phyloP scores from a whole-genome alignment of 2,888 invertebrate genomes.

The Himalopsyche kuldschensis region DNA sequence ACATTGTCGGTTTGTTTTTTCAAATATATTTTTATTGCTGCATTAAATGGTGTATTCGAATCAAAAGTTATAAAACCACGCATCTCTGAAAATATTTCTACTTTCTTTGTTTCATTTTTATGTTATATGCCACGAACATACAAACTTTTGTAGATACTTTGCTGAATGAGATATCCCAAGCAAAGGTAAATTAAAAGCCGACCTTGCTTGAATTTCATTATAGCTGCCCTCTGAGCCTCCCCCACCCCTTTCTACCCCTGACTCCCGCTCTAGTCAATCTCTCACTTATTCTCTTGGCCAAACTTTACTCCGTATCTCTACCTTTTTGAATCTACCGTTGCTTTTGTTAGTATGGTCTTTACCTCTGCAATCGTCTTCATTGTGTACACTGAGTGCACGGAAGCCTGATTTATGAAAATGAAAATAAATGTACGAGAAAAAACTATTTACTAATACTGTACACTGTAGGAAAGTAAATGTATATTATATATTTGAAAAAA shows the following conservation, averaged over 20 bases:
- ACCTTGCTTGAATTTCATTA: slow-evolving; percentile 28
- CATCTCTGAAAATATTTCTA: not conserved
- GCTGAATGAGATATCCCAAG: not conserved
- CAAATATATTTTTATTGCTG: no score
- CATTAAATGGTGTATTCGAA: no score
- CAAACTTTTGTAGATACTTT: not conserved
- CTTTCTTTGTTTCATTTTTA: not conserved
- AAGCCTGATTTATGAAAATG: not conserved
- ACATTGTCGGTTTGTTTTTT: no score
- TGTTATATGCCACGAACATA: not conserved
- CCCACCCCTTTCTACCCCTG: not conserved
- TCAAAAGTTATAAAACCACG: not conserved
- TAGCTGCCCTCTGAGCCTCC: slow-evolving; percentile 11
- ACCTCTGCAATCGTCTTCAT: not conserved
- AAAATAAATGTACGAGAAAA: not conserved
- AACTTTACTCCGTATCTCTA: not conserved
- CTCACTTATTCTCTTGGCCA: slow-evolving; percentile 10
- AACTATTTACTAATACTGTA: no score
- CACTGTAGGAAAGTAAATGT: no score
- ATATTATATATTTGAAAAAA: no score
- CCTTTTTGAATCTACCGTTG: not conserved
- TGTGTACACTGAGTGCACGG: not conserved
- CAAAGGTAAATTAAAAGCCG: slow-evolving; percentile 26
- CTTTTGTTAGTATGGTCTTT: not conserved
- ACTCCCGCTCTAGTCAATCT: slow-evolving; percentile 13